Conservation (phyloP, 2,797 vertebrate species). For the Varecia variegata region DNA sequence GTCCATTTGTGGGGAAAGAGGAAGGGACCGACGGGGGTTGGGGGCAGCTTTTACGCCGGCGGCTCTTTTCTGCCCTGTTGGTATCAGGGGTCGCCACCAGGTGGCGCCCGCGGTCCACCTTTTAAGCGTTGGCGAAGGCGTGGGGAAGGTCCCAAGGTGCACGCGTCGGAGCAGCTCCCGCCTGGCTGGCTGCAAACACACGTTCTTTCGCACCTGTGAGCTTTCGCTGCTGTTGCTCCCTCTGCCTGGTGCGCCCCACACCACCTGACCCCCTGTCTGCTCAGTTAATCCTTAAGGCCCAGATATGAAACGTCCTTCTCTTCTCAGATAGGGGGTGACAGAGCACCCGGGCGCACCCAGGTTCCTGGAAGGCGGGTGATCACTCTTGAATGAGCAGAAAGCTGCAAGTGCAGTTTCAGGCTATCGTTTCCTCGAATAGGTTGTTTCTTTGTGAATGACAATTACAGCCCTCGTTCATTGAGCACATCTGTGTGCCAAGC, state of each 20-base stretch:
- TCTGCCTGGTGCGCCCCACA: not conserved
- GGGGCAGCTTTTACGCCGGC: not conserved
- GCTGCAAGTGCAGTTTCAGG: not conserved
- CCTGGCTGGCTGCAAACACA: not conserved
- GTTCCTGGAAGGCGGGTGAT: not conserved
- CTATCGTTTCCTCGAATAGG: not conserved
- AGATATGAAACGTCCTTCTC: not conserved
- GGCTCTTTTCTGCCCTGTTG: not conserved
- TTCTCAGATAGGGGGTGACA: not conserved
- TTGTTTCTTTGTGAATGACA: not conserved
- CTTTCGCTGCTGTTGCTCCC: not conserved
- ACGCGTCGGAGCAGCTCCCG: not conserved
- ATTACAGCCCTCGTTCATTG: not conserved
- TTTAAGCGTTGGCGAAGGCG: not conserved
- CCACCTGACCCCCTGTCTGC: not conserved
- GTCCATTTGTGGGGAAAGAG: not conserved
- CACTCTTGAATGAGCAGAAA: not conserved
- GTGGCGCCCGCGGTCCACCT: not conserved
- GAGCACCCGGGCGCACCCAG: not conserved
- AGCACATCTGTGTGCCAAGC: not conserved
- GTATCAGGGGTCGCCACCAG: slow-evolving; percentile 31
- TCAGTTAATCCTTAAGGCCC: not conserved
- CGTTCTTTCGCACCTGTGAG: not conserved
- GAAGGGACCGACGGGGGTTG: not conserved
- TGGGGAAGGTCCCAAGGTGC: not conserved